Conservation (phyloP, 64 coral and sea anemone genomes). For the Orbicella faveolata region DNA sequence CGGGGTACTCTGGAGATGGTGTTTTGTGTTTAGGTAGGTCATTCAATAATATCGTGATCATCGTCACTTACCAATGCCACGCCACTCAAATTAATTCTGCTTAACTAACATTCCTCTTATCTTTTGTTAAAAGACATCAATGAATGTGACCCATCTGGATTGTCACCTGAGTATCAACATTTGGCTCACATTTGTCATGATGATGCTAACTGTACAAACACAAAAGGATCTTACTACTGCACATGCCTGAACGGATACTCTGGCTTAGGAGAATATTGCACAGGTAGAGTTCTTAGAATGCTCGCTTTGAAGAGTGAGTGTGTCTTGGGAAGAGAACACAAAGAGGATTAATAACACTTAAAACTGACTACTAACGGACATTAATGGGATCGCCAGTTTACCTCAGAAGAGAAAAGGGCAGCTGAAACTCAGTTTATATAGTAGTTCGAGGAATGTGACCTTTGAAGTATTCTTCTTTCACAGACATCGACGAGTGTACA, state of each 20-base stretch:
- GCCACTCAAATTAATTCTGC: too few species aligned
- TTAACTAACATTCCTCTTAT: too few species aligned
- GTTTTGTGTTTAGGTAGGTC: slow-evolving; percentile 45
- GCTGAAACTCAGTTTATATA: too few species aligned
- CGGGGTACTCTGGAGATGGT: slow-evolving; percentile 81
- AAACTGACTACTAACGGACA: too few species aligned
- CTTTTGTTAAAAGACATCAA: slow-evolving; percentile 48
- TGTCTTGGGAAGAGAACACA: too few species aligned
- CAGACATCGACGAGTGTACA: slow-evolving; percentile 39
- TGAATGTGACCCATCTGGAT: slow-evolving; percentile 28
- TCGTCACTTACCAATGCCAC: too few species aligned
- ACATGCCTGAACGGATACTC: slow-evolving; percentile 24
- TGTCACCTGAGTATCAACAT: slow-evolving; percentile 42
- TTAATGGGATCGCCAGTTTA: too few species aligned
- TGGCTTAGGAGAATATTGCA: slow-evolving; percentile 17
- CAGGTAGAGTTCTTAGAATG: background rate
- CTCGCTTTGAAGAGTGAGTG: background rate
- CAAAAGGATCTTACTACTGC: slow-evolving; percentile 73
- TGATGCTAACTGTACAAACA: slow-evolving; percentile 79
- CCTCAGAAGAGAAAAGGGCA: too few species aligned
- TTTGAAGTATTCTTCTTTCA: background rate
- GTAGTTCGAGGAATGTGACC: too few species aligned
- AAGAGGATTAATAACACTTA: too few species aligned
- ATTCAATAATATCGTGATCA: background rate
- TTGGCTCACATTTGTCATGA: slow-evolving; percentile 58